phyloP scores from a whole-genome alignment of 2,113 vertebrate genomes.

The Isurus oxyrinchus region DNA sequence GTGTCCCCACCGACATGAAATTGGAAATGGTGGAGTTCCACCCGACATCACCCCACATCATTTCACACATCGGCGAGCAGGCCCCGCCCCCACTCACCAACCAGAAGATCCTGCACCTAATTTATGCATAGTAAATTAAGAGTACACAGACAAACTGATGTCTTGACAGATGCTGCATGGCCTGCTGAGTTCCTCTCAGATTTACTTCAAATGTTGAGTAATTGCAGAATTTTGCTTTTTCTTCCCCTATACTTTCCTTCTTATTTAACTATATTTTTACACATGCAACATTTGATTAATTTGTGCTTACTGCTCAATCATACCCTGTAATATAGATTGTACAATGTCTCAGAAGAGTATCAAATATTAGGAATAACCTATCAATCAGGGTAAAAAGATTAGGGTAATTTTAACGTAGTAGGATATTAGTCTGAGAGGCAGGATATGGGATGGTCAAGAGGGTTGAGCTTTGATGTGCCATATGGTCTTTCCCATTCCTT shows the following conservation, averaged over 20 bases:
- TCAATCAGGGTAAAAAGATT: neutral
- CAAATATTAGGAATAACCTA: neutral
- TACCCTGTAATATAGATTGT: neutral
- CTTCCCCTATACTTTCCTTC: neutral
- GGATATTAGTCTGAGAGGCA: neutral
- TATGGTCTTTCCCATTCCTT: neutral
- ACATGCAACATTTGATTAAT: neutral
- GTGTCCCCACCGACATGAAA: no score
- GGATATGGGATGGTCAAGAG: neutral
- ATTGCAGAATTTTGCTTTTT: neutral
- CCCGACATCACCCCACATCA: no score
- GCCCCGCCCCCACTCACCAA: no score
- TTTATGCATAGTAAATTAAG: no score
- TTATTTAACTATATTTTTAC: neutral
- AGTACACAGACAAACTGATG: neutral
- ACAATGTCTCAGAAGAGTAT: neutral
- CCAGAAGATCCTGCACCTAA: no score
- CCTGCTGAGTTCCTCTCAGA: neutral
- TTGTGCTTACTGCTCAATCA: neutral
- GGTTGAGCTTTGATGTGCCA: neutral
- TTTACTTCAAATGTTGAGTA: no score
- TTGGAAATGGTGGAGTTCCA: no score
- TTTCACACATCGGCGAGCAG: no score
- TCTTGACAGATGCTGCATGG: neutral
- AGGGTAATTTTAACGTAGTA: neutral